Base-by-base conservation (phyloP, 2,797 vertebrate species). In the Schizopygopsis pylzovi region DNA sequence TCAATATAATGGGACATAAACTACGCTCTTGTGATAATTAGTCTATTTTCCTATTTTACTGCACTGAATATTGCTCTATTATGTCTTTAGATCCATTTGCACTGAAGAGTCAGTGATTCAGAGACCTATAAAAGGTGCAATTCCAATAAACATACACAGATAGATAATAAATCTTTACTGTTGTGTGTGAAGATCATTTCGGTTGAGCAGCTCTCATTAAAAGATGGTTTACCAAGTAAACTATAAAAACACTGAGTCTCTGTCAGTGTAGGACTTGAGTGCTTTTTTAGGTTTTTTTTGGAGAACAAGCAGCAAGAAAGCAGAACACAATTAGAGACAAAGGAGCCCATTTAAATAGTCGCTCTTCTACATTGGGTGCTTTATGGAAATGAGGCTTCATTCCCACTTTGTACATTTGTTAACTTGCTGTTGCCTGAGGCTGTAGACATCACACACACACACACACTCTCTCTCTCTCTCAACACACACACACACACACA, bases 361-460 rank as follows among this genome's bases (percentile, higher is more conserved):
- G 91, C 83, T 78, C 63, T 89, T 89, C 93, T 87, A 93, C 93
- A 93, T 92, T 92, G 91, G 90, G 91, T 93, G 92, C 93, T 93
- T 95, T 94, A 95, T 95, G 94, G 92, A 95, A 95, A 96, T 94
- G 90, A 94, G 92, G 86, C 92, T 93, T 94, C 92, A 91, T 91
- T 93, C 92, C 86, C 86, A 75, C 93, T 93, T 93, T 92, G 93
- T 94, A 94, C 93, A 94, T 95, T 95, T 95, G 94, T 95, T 95
- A 94, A 95, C 94, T 95, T 93, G 94, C 92, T 93, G 92, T 93
- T 88, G 94, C 95, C 95, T 85, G 87, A 91, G 93, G 95, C 95
- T 93, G 93, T 92, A 95, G 95, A 95, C 94, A 92, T 93, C 94
- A 93, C 85, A 49, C 78, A 75, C 82, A 89, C 88, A 2, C 33